A percentile compares a stretch with the other conserved stretches of the same genome.
phyloP scores from a whole-genome alignment of 1,140 invertebrate species.

The Heliconius hermathena region DNA sequence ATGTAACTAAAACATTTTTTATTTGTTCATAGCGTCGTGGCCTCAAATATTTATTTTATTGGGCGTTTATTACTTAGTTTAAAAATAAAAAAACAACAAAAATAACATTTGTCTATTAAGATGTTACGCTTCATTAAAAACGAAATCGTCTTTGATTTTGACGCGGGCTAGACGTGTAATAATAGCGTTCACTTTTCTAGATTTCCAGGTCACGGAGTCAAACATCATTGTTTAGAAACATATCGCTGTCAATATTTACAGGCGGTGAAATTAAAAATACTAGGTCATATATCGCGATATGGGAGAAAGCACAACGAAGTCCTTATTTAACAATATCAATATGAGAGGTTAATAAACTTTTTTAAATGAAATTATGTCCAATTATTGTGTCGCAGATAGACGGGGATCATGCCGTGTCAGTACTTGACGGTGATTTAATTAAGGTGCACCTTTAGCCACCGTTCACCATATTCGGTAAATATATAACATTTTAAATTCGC shows the following conservation, averaged over 20 bases:
- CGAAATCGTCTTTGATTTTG: conserved; percentile 38
- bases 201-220: conserved; percentile 62
- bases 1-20: neutral
- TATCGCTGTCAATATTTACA: conserved; percentile 57
- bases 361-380: conserved; percentile 40
- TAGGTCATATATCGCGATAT: conserved; percentile 50
- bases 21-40: too few relatives aligned
- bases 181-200: conserved; percentile 55
- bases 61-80: neutral
- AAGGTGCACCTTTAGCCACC: conserved; percentile 69
- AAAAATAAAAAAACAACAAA: neutral
- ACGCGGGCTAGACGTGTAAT: conserved; percentile 40
- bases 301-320: conserved; percentile 57
- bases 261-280: conserved; percentile 60
- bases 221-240: conserved; percentile 57
- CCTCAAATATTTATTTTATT: too few relatives aligned
- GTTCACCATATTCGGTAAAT: conserved; percentile 65
- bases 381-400: conserved; percentile 52
- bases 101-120: neutral
- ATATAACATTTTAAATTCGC: conserved; percentile 56
- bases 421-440: conserved; percentile 66
- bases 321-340: conserved; percentile 28
- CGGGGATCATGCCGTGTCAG: conserved; percentile 56
- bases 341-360: conserved; percentile 20
- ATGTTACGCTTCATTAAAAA: conserved; percentile 25